These are phyloP conservation scores for Eulithis prunata DNA, from an alignment of 2,888 invertebrate genomes.

Conservation along the genomic window DNA sequence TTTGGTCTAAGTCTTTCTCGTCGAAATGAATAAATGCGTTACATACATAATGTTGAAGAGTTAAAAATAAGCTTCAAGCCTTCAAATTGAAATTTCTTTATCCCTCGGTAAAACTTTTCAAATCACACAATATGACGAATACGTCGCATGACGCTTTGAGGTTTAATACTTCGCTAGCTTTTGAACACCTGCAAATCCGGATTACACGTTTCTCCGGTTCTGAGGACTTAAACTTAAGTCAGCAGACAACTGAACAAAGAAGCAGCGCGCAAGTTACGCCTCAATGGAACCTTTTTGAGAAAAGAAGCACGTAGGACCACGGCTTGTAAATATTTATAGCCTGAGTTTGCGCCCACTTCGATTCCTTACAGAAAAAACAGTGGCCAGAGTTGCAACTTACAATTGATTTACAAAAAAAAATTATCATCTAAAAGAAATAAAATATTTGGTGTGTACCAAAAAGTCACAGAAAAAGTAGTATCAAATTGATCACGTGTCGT, in stretches of 20 bases:
- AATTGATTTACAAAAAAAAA: too few species aligned
- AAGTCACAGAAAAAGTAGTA: too few species aligned
- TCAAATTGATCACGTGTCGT: too few species aligned
- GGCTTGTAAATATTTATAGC: slow-evolving; percentile 64
- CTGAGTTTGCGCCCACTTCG: slow-evolving; percentile 8
- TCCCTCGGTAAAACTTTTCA: slow-evolving; percentile 14
- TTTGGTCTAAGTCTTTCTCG: neutral
- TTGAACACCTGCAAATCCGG: slow-evolving; percentile 47
- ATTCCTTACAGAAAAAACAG: slow-evolving; percentile 24
- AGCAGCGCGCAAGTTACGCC: slow-evolving; percentile 44
- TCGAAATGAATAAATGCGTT: neutral
- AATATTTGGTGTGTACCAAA: too few species aligned
- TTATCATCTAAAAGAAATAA: too few species aligned
- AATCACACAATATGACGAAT: neutral
- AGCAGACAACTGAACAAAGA: slow-evolving; percentile 48
- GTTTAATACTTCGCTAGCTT: slow-evolving; percentile 35
- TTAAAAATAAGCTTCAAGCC: neutral
- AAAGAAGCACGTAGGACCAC: slow-evolving; percentile 55
- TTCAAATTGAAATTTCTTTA: slow-evolving; percentile 5
- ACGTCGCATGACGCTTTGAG: slow-evolving; percentile 27
- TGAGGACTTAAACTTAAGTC: slow-evolving; percentile 34
- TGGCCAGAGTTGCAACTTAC: slow-evolving; percentile 14
- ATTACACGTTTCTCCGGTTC: slow-evolving; percentile 42
- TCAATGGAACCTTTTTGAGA: slow-evolving; percentile 25
- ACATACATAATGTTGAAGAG: neutral